Evolutionary conservation across 2,797 vertebrate genomes (phyloP).

Genomic region (Oophaga sylvatica): DNA sequence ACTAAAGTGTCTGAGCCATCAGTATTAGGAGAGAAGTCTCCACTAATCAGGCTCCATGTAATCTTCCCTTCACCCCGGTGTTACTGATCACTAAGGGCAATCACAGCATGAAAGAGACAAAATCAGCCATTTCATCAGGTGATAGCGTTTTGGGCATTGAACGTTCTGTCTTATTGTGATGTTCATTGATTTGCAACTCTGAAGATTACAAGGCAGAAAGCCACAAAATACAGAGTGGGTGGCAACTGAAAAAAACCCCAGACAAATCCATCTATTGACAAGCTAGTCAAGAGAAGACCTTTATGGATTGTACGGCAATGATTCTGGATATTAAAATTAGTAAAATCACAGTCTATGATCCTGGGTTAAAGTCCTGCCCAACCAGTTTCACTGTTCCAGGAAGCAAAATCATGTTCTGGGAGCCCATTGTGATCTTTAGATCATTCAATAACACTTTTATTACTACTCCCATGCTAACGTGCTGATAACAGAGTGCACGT

Average conservation of each 20-base stretch:
- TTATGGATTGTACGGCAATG: constrained; percentile 13
- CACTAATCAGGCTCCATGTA: constrained; percentile 49
- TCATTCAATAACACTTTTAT: not conserved
- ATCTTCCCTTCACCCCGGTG: constrained; percentile 36
- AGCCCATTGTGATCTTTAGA: not conserved
- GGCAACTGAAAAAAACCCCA: not conserved
- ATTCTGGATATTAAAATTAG: constrained; percentile 32
- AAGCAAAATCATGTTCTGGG: not conserved
- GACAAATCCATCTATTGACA: constrained; percentile 22
- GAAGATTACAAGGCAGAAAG: constrained; percentile 30
- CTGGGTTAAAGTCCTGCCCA: not conserved
- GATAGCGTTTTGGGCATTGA: constrained; percentile 33
- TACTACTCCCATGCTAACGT: not conserved
- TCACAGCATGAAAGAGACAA: constrained; percentile 38
- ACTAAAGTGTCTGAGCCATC: constrained; percentile 27
- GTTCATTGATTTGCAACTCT: constrained; percentile 42
- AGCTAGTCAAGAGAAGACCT: constrained; percentile 1
- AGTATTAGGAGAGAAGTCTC: constrained; percentile 35
- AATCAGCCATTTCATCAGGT: constrained; percentile 50
- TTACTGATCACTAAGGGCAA: constrained; percentile 45
- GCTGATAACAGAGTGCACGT: not conserved
- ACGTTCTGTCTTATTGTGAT: constrained; percentile 21
- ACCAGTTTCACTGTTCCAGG: not conserved
- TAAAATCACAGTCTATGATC: constrained; percentile 32
- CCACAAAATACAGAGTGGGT: not conserved